These are phyloP conservation scores for Melanargia galathea DNA, from an alignment of 2,888 invertebrate genomes.

Conservation along the genomic window DNA sequence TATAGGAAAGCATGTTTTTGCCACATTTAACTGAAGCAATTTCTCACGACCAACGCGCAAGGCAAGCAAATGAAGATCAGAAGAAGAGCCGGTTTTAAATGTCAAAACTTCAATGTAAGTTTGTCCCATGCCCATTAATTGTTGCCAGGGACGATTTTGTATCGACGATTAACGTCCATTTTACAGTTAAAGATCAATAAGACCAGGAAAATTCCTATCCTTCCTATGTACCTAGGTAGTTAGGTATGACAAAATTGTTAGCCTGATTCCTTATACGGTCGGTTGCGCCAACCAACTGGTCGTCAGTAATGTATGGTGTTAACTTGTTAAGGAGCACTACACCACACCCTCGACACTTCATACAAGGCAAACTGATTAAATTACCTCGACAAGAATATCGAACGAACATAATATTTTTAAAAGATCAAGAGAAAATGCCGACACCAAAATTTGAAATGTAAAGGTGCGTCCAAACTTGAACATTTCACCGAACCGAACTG, in stretches of 20 bases:
- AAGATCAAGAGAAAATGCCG: conserved; percentile 4
- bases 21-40: not conserved
- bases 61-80: conserved; percentile 29
- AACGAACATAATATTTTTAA: no score
- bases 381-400: no score
- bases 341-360: no score
- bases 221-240: no score
- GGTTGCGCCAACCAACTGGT: no score
- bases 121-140: conserved; percentile 4
- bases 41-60: conserved; percentile 6
- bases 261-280: no score
- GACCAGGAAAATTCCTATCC: conserved; percentile 1
- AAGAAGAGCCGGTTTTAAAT: conserved; percentile 31
- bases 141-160: conserved; percentile 3
- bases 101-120: conserved; percentile 29
- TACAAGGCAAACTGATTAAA: no score
- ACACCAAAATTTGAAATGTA: conserved; percentile 1
- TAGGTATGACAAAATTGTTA: no score
- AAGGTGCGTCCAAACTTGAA: no score
- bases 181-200: conserved; percentile 2
- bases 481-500: no score
- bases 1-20: not conserved
- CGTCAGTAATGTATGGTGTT: no score
- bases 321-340: no score
- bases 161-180: not conserved